These are phyloP conservation scores for Tridacna gigas DNA, from an alignment of 2,888 invertebrate genomes.

Conservation along the genomic window DNA sequence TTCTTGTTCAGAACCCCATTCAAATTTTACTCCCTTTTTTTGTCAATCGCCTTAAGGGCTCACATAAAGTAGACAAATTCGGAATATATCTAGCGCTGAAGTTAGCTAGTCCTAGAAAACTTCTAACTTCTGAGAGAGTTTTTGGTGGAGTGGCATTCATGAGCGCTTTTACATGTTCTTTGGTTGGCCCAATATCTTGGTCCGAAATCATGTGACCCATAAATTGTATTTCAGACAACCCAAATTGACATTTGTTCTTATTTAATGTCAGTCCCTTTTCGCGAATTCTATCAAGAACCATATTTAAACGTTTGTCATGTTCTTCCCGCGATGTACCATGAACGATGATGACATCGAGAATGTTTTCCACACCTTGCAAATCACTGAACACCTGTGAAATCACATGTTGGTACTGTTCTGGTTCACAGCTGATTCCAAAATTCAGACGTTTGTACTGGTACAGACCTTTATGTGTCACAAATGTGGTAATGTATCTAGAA, in stretches of 20 bases:
- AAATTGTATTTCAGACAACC: slow-evolving; percentile 49
- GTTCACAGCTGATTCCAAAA: slow-evolving; percentile 51
- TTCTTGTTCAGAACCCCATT: slow-evolving; percentile 43
- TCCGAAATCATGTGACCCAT: slow-evolving; percentile 52
- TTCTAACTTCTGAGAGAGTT: slow-evolving; percentile 40
- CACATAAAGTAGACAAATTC: slow-evolving; percentile 53
- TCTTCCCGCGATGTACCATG: slow-evolving; percentile 54
- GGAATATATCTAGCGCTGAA: slow-evolving; percentile 49
- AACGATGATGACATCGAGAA: slow-evolving; percentile 50
- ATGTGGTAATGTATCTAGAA: slow-evolving; percentile 54
- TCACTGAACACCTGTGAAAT: slow-evolving; percentile 39
- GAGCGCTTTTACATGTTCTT: slow-evolving; percentile 48
- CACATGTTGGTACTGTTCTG: slow-evolving; percentile 48
- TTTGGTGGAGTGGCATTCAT: slow-evolving; percentile 44
- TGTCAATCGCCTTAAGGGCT: slow-evolving; percentile 40
- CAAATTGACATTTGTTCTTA: slow-evolving; percentile 63
- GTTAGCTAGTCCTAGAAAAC: slow-evolving; percentile 61
- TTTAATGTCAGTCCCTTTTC: slow-evolving; percentile 61
- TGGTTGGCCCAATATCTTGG: slow-evolving; percentile 41
- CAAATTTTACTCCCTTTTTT: slow-evolving; percentile 30
- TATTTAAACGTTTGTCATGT: slow-evolving; percentile 49
- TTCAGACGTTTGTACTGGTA: slow-evolving; percentile 48
- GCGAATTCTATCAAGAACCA: slow-evolving; percentile 45
- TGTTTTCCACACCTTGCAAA: slow-evolving; percentile 43
- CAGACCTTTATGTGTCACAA: slow-evolving; percentile 54